Conservation (phyloP, 2,797 vertebrate genomes). For the Leuciscus waleckii region DNA sequence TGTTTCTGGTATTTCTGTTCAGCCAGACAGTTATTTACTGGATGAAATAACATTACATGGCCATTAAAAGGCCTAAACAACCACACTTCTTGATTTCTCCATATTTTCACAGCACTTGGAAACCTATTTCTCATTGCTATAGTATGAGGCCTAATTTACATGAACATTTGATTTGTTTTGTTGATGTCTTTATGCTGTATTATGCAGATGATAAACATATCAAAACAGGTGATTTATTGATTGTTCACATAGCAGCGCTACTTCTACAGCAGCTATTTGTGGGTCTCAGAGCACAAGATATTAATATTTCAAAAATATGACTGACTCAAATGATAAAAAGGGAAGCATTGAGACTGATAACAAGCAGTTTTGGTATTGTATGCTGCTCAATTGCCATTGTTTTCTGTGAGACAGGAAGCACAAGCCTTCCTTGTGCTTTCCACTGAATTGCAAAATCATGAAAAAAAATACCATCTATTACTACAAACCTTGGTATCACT, state of each 20-base stretch:
- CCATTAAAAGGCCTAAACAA: conserved; percentile 5
- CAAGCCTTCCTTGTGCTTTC: conserved; percentile 16
- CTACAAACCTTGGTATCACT: not conserved
- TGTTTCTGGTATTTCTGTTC: not conserved
- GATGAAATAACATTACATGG: not conserved
- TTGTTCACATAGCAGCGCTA: not conserved
- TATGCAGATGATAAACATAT: not conserved
- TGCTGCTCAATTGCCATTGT: not conserved
- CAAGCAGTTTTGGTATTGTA: not conserved
- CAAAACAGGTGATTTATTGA: not conserved
- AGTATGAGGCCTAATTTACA: not conserved
- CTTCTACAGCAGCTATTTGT: not conserved
- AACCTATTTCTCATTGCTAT: not conserved
- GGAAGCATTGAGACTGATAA: not conserved
- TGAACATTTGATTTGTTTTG: not conserved
- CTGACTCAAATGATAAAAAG: not conserved
- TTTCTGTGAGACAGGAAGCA: conserved; percentile 22
- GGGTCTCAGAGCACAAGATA: not conserved
- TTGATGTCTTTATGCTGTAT: not conserved
- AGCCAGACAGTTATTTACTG: not conserved
- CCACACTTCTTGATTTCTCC: not conserved
- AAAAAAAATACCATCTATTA: not conserved
- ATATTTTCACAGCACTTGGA: not conserved
- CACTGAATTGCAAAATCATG: conserved; percentile 19
- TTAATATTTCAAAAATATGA: not conserved